These are phyloP conservation scores for Epicauta chinensis DNA, from an alignment of 1,140 invertebrate genomes.

Conservation along the genomic window DNA sequence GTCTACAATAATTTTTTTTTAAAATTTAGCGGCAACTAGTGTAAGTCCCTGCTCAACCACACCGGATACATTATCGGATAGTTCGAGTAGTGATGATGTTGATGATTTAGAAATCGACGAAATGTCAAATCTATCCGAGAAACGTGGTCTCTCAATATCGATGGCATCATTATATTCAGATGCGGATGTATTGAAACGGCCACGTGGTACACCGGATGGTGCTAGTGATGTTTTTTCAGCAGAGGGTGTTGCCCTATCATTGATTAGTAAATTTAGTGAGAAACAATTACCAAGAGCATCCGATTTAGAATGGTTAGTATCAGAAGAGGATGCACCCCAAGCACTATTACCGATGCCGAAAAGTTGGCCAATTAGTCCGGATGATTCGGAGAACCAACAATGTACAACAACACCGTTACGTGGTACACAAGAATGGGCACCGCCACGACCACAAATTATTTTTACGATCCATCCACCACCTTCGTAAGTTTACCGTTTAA, in stretches of 20 bases:
- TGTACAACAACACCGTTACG: constrained; percentile 51
- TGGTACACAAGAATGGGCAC: constrained; percentile 78
- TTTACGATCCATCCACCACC: constrained; percentile 67
- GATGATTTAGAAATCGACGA: constrained; percentile 50
- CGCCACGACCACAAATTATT: constrained; percentile 77
- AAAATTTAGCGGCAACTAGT: constrained; percentile 46
- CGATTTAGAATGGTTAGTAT: constrained; percentile 77
- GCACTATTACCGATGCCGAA: constrained; percentile 69
- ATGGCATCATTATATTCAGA: constrained; percentile 59
- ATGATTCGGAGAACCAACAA: constrained; percentile 42
- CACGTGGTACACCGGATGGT: constrained; percentile 42
- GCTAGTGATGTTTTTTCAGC: constrained; percentile 54
- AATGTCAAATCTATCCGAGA: constrained; percentile 42
- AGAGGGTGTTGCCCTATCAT: constrained; percentile 70
- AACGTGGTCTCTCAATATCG: constrained; percentile 52
- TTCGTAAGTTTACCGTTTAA: constrained; percentile 49
- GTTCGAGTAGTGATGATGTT: constrained; percentile 48
- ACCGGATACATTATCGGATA: constrained; percentile 44
- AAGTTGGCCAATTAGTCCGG: constrained; percentile 59
- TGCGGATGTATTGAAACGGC: constrained; percentile 44
- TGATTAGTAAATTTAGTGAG: constrained; percentile 71
- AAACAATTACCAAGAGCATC: constrained; percentile 71
- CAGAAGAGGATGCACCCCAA: constrained; percentile 73
- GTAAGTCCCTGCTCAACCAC: constrained; percentile 51
- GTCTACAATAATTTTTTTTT: constrained; percentile 1